These are phyloP conservation scores for Scrobipalpa atriplicella DNA, from an alignment of 2,888 invertebrate genomes.

Conservation along the genomic window DNA sequence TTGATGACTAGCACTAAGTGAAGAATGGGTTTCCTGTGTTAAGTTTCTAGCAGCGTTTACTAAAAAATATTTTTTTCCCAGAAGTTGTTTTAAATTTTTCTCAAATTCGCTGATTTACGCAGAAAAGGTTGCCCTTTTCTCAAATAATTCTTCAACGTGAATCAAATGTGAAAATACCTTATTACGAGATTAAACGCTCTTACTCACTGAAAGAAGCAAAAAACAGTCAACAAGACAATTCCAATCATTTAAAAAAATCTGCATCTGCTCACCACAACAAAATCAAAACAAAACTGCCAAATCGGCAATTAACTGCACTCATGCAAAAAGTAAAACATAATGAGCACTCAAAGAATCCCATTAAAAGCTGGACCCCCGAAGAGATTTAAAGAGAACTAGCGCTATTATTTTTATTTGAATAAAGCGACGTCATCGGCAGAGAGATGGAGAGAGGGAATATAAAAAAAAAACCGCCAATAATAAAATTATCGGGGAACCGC, in stretches of 20 bases:
- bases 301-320: slow-evolving; percentile 51
- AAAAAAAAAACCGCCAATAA: slow-evolving; percentile 71
- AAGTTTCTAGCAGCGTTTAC: neutral
- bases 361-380: slow-evolving; percentile 46
- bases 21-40: neutral
- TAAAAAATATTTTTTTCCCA: too few relatives aligned
- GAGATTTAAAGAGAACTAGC: slow-evolving; percentile 50
- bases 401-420: slow-evolving; percentile 70
- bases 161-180: too few relatives aligned
- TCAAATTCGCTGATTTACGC: too few relatives aligned
- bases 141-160: too few relatives aligned
- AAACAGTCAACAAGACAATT: neutral
- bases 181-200: too few relatives aligned
- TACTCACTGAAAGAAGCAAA: too few relatives aligned
- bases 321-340: slow-evolving; percentile 39
- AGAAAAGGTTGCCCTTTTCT: too few relatives aligned
- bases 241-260: neutral
- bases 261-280: slow-evolving; percentile 24
- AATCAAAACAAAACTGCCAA: slow-evolving; percentile 38
- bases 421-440: slow-evolving; percentile 65
- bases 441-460: slow-evolving; percentile 40
- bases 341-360: slow-evolving; percentile 27
- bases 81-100: too few relatives aligned
- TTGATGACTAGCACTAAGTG: slow-evolving; percentile 1
- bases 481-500: slow-evolving; percentile 79